Evolutionary conservation across 2,888 invertebrate species (phyloP).

Genomic region (Macaria notata): DNA sequence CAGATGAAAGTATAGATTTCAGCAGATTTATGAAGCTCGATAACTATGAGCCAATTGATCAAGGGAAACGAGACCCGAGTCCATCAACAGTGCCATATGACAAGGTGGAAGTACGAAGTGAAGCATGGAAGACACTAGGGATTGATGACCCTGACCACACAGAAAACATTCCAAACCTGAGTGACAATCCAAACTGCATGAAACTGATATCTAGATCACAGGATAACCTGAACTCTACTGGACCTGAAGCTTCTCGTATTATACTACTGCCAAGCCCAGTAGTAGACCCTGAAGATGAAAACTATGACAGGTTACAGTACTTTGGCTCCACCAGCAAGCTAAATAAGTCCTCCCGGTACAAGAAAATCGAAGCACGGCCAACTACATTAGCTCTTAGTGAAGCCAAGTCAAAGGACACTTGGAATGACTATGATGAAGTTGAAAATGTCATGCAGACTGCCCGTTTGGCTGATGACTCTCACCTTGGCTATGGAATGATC

Average conservation of each 20-base stretch:
- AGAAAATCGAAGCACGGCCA: conserved; percentile 85
- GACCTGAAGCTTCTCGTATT: conserved; percentile 78
- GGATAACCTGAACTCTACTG: conserved; percentile 70
- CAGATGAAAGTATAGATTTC: conserved; percentile 69
- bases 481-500: conserved; percentile 90
- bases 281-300: conserved; percentile 79
- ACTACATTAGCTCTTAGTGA: conserved; percentile 73
- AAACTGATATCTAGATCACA: conserved; percentile 79
- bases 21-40: conserved; percentile 80
- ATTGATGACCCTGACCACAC: conserved; percentile 88
- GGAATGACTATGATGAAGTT: conserved; percentile 91
- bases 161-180: conserved; percentile 80
- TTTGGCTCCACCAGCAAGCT: conserved; percentile 89
- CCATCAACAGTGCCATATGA: conserved; percentile 84
- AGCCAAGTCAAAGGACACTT: conserved; percentile 75
- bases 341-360: conserved; percentile 85
- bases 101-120: conserved; percentile 87
- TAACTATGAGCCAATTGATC: conserved; percentile 76
- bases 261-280: conserved; percentile 77
- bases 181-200: conserved; percentile 72
- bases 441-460: conserved; percentile 86
- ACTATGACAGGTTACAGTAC: conserved; percentile 91
- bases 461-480: conserved; percentile 90
- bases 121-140: conserved; percentile 92
- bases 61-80: conserved; percentile 73